Evolutionary conservation across 2,797 vertebrate genomes (phyloP).

Genomic region (Mus caroli): DNA sequence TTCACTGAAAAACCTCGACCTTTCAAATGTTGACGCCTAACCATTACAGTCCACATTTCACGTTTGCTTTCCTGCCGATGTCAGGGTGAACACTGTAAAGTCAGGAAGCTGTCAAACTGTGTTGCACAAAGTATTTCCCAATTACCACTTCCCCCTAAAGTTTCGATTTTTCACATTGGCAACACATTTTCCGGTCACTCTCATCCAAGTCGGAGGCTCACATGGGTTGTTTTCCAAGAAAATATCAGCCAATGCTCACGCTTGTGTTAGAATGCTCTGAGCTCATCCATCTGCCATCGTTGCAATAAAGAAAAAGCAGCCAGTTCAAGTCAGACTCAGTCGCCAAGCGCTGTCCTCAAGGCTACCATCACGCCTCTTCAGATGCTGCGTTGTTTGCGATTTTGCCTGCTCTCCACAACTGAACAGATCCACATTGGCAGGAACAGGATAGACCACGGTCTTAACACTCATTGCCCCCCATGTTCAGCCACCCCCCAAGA

Average conservation of each 20-base stretch:
- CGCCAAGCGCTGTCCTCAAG: not conserved
- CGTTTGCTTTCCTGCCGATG: not conserved
- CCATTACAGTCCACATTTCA: not conserved
- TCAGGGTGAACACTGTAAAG: not conserved
- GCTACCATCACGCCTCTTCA: not conserved
- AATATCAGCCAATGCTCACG: not conserved
- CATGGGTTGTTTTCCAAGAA: constrained; percentile 34
- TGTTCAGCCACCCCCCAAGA: not conserved
- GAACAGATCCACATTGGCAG: not conserved
- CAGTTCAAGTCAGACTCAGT: not conserved
- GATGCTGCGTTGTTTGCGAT: not conserved
- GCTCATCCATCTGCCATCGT: not conserved
- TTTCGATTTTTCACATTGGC: not conserved
- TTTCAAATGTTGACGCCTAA: not conserved
- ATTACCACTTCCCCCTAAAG: not conserved
- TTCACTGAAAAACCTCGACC: not conserved
- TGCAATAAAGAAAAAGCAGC: not conserved
- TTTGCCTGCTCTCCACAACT: too few relatives aligned
- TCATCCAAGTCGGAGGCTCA: not conserved
- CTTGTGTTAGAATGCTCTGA: not conserved
- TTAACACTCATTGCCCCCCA: not conserved
- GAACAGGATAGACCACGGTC: too few relatives aligned
- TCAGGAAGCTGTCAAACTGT: not conserved
- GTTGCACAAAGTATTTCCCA: not conserved
- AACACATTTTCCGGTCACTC: not conserved